Evolutionary conservation across 2,797 vertebrate species (phyloP).

Genomic region (Scleropages formosus): DNA sequence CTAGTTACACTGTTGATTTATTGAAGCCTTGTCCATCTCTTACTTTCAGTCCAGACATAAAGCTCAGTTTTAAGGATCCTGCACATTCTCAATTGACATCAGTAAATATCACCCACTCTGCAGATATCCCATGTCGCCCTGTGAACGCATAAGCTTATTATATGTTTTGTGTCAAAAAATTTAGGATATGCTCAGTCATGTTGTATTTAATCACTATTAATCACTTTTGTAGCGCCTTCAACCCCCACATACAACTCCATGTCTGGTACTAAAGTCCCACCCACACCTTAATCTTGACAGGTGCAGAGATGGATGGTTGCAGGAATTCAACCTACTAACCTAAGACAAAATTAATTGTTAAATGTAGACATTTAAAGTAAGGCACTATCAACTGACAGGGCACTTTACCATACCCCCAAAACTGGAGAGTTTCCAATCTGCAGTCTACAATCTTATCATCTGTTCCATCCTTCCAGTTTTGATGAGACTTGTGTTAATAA

Average conservation of each 20-base stretch:
- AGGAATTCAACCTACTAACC: neutral
- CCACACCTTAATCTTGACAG: neutral
- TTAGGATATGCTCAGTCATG: neutral
- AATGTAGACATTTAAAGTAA: neutral
- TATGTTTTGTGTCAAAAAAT: neutral
- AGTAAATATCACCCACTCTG: slow-evolving; percentile 11
- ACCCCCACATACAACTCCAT: neutral
- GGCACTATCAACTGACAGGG: too few relatives aligned
- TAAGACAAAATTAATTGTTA: neutral
- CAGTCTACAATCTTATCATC: too few relatives aligned
- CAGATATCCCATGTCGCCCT: neutral
- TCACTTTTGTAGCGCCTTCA: neutral
- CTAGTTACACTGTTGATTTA: neutral
- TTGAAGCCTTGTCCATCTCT: slow-evolving; percentile 8
- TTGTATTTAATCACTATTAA: slow-evolving; percentile 1
- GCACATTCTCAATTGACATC: neutral
- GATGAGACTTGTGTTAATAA: too few relatives aligned
- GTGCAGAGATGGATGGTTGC: neutral
- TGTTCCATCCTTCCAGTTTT: too few relatives aligned
- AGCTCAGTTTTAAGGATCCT: neutral
- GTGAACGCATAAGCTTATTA: slow-evolving; percentile 11
- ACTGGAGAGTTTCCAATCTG: too few relatives aligned
- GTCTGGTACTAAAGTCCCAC: neutral
- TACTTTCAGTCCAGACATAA: neutral
- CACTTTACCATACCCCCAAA: too few relatives aligned